Evolutionary conservation across 2,888 invertebrate species (phyloP).

Genomic region (Heliconius aoede): DNA sequence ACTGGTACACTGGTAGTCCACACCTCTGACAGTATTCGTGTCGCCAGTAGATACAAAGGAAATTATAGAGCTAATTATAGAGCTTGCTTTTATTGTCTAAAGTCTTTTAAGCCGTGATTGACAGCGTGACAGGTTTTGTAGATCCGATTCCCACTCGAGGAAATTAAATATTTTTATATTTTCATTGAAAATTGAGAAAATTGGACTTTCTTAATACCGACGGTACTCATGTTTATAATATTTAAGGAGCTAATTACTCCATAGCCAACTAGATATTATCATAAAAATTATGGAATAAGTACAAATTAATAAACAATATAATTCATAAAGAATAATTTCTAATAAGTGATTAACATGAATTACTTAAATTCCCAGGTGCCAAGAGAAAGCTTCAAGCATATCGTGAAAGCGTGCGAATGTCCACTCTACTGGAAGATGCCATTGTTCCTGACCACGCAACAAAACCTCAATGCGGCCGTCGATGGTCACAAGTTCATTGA

Average conservation of each 20-base stretch:
- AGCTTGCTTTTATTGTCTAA: no score
- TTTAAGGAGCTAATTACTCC: no score
- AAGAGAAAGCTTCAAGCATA: slow-evolving; percentile 86
- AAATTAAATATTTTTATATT: no score
- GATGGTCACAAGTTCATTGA: slow-evolving; percentile 93
- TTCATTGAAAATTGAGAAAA: no score
- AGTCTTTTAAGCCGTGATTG: no score
- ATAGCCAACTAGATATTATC: background rate
- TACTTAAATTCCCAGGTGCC: slow-evolving; percentile 70
- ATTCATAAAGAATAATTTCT: background rate
- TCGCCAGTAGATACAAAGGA: background rate
- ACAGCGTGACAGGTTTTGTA: no score
- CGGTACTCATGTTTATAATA: no score
- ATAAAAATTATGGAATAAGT: background rate
- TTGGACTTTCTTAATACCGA: no score
- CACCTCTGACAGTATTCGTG: background rate
- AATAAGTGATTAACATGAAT: slow-evolving; percentile 24
- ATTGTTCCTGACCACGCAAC: slow-evolving; percentile 94
- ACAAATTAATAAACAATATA: background rate
- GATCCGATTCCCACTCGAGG: no score
- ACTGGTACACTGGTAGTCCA: slow-evolving; percentile 24
- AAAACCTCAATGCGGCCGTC: slow-evolving; percentile 87
- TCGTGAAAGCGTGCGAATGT: slow-evolving; percentile 93
- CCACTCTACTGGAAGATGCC: slow-evolving; percentile 99
- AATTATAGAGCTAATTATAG: slow-evolving; percentile 1